These are phyloP conservation scores for Bubo scandiacus DNA, from an alignment of 2,113 vertebrate genomes.

Conservation along the genomic window DNA sequence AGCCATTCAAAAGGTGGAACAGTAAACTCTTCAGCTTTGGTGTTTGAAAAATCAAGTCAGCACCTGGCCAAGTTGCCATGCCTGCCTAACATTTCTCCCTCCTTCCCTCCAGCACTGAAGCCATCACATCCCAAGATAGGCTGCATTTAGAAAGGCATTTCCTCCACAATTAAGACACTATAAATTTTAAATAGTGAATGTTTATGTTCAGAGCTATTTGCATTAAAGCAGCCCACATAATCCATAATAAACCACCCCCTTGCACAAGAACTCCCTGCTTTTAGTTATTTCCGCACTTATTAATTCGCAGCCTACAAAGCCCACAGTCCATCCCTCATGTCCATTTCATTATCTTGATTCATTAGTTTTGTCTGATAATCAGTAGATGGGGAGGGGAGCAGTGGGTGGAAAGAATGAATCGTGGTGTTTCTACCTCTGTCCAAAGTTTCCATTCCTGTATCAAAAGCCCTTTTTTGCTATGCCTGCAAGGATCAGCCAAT, in stretches of 20 bases:
- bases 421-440: background rate
- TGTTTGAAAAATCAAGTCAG: background rate
- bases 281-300: background rate
- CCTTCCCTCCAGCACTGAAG: background rate
- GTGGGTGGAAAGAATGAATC: background rate
- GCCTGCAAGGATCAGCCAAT: background rate
- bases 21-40: background rate
- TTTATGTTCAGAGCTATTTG: background rate
- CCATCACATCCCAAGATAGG: background rate
- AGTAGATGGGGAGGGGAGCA: background rate
- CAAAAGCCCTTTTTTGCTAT: slow-evolving; percentile 38
- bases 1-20: background rate
- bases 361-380: background rate
- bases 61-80: background rate
- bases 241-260: background rate
- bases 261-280: background rate
- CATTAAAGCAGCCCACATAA: background rate
- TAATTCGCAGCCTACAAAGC: background rate
- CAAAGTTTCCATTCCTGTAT: slow-evolving; percentile 38
- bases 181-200: background rate
- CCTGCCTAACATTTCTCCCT: background rate
- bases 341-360: background rate
- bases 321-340: background rate
- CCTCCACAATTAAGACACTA: background rate
- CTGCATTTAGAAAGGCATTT: slow-evolving; percentile 14